phyloP scores from a whole-genome alignment of 1,140 invertebrate species.

The Pemphigus obesinymphae region DNA sequence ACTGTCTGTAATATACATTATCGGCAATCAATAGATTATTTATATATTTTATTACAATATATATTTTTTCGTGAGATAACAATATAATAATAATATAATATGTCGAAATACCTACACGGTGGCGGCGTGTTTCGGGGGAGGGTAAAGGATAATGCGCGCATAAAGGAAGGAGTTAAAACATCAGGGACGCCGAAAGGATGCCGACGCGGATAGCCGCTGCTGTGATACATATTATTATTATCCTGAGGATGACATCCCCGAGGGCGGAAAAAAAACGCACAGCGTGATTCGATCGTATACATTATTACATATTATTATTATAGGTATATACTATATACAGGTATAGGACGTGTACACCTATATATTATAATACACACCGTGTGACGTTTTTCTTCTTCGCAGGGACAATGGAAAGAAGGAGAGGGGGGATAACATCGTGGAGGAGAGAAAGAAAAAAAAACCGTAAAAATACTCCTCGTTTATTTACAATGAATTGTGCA shows the following conservation, averaged over 20 bases:
- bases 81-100: too few relatives aligned
- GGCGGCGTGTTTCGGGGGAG: not conserved
- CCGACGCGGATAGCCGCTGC: not conserved
- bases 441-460: not conserved
- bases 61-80: too few relatives aligned
- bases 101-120: not conserved
- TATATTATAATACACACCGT: too few relatives aligned
- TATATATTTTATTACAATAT: too few relatives aligned
- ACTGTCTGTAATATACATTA: too few relatives aligned
- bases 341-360: not conserved
- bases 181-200: constrained; percentile 1
- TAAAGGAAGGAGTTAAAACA: not conserved
- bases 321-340: not conserved
- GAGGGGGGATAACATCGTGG: too few relatives aligned
- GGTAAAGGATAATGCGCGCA: not conserved
- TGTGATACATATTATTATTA: not conserved
- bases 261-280: not conserved
- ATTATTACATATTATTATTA: not conserved
- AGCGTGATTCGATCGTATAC: constrained; percentile 10
- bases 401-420: not conserved
- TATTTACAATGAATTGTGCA: constrained; percentile 33
- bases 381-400: not conserved
- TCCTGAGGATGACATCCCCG: too few relatives aligned
- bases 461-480: constrained; percentile 22
- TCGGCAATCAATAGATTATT: too few relatives aligned